Base-by-base conservation (phyloP, 1,140 invertebrate genomes). In the Halictus rubicundus region DNA sequence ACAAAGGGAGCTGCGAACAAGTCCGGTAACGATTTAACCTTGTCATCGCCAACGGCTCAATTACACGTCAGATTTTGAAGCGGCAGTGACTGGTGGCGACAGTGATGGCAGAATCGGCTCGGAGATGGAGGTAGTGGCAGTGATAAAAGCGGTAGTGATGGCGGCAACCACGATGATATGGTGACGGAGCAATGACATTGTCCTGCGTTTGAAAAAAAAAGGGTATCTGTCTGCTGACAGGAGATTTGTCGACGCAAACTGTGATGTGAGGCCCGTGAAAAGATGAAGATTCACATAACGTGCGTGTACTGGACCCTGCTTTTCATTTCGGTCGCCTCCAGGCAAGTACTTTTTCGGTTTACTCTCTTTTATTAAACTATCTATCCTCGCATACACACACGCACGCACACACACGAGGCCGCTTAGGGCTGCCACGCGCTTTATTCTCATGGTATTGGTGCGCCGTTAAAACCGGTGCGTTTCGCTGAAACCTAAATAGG, bases 281-380 rank as follows among this genome's bases (percentile, higher is more conserved):
- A 91, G 88, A 95, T 95, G 94, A 95, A 93, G 93, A 92, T 93
- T 88, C 92, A 91, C 81, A 89, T 94, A 83, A 91, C 92, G 87
- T 90, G 92, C 77, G 92, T 94, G 82, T 94, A 94, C 90, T 94
- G 93, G 92, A 93, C 92, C 89, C 90, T 95, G 88, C 92, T 95
- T 89, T 93, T 94, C 69, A 93, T 94, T 86, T 94, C 93, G 82
- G 90, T 94, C 80, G 88, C 93, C 59, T 94, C 94, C 69, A 95
- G 94, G 94, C 94, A 88, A 89, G 80, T 61, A 65, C 60, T 68
- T 21, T 14, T 69, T 54, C 63, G n/a, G 32, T 32, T 32, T 32
- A 32, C 32, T 4, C 46, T 60, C 27, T 25, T 57, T 21, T 37
- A 27, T 14, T 23, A 32, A 32, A 32, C 32, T 32, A 32, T 3